phyloP scores from a whole-genome alignment of 2,113 vertebrate genomes.

The Ophthalmolycus amberensis region DNA sequence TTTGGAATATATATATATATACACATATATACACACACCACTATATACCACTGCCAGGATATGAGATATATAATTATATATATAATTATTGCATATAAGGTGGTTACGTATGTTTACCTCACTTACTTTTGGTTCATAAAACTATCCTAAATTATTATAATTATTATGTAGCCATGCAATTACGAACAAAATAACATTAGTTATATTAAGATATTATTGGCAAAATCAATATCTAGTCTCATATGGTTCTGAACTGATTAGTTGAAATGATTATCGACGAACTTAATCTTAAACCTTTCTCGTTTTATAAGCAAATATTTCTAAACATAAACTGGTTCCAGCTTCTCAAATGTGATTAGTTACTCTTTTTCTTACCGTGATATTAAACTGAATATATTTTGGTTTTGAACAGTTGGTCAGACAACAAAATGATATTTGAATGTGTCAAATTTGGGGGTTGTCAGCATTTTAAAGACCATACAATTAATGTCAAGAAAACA shows the following conservation, averaged over 20 bases:
- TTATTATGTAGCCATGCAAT: neutral
- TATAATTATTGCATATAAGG: neutral
- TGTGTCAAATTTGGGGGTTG: neutral
- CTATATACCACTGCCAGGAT: too few relatives aligned
- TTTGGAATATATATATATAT: neutral
- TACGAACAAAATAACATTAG: neutral
- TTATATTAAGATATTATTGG: neutral
- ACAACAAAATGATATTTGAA: neutral
- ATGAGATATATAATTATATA: too few relatives aligned
- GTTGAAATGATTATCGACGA: neutral
- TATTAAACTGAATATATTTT: neutral
- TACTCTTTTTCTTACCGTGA: neutral
- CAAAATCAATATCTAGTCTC: neutral
- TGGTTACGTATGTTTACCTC: neutral
- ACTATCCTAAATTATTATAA: neutral
- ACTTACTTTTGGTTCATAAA: neutral
- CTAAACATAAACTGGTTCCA: neutral
- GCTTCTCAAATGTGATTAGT: neutral
- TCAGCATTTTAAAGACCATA: neutral
- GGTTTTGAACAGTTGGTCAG: neutral
- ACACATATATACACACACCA: too few relatives aligned
- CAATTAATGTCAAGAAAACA: neutral
- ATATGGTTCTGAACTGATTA: neutral
- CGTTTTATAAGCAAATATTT: neutral
- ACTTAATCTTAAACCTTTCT: neutral